Base-by-base conservation (phyloP, 1,140 invertebrate species). In the Magallana angulata region DNA sequence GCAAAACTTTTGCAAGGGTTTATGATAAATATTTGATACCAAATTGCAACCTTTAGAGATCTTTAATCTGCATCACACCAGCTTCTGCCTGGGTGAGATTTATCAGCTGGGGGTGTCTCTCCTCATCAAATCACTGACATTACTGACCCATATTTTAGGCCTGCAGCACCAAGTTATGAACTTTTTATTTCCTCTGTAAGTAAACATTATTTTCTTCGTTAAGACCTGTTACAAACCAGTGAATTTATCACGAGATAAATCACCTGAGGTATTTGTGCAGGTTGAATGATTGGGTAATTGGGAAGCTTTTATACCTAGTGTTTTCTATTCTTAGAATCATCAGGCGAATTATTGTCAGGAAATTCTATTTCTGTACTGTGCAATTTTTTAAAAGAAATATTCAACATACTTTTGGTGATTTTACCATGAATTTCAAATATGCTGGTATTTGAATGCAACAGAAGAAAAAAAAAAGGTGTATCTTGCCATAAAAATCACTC, bases 321-420 rank as follows among this genome's bases (percentile, higher is more conserved):
- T 24, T 76, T 30, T 76, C 68, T 76, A 76, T 76, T 76, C 68
- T 76, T 76, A 76, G 68, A 76, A 76, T 76, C 68, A 12, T 8
- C 68, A 76, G 68, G 68, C 24, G 36, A 30, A 18, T 30, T 30
- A 76, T 76, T 76, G 68, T 76, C 68, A 76, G 68, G 68, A 76
- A 30, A 30, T 76, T 8, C 68, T 76, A 76, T 76, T 76, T 76
- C 68, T 76, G 68, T 30, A 76, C 30, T 30, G 68, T 30, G 36
- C 36, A 48, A 48, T 48, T 48, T 48, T 48, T 48, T 48, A 48
- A 76, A 76, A 36, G 36, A 76, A 76, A 76, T 76, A 76, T 76
- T 76, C 68, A 76, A 30, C 30, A 76, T 76, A 76, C 36, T 76
- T 76, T 76, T 12, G 68, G 68, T 76, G 68, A 76, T 76, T 76